Evolutionary conservation across 2,888 invertebrate species (phyloP).

Genomic region (Drosophila seclusa): DNA sequence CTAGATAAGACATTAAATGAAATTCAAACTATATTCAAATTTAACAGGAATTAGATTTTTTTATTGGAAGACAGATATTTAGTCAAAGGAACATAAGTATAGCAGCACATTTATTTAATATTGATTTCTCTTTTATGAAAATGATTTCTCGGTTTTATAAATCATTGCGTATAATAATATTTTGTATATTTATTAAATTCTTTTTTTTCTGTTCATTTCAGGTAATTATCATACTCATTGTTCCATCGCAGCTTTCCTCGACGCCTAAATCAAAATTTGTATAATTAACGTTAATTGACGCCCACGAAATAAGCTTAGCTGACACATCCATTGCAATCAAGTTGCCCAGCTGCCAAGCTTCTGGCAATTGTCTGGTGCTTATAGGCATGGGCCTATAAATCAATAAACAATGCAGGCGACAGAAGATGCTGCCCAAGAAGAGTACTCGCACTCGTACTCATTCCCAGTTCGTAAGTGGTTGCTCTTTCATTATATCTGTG

Average conservation of each 20-base stretch:
- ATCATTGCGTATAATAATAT: background rate
- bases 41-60: background rate
- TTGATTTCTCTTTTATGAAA: background rate
- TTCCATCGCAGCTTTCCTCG: background rate
- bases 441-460: slow-evolving; percentile 2
- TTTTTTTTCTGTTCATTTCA: slow-evolving; percentile 39
- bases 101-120: background rate
- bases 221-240: slow-evolving; percentile 49
- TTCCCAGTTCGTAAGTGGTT: slow-evolving; percentile 38
- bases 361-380: slow-evolving; percentile 11
- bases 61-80: background rate
- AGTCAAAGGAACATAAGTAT: background rate
- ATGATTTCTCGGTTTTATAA: background rate
- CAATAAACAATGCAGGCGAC: slow-evolving; percentile 68
- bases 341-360: slow-evolving; percentile 21
- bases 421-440: slow-evolving; percentile 29
- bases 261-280: slow-evolving; percentile 45
- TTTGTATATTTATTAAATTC: background rate
- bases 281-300: slow-evolving; percentile 16
- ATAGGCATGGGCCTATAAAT: slow-evolving; percentile 62
- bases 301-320: slow-evolving; percentile 22
- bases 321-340: slow-evolving; percentile 53
- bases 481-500: slow-evolving; percentile 42
- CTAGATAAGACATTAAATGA: background rate
- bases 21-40: background rate